A percentile compares a stretch with the other conserved stretches of the same genome.
Evolutionary conservation across 2,113 vertebrate species (phyloP).

Genomic region (Phalacrocorax carbo): DNA sequence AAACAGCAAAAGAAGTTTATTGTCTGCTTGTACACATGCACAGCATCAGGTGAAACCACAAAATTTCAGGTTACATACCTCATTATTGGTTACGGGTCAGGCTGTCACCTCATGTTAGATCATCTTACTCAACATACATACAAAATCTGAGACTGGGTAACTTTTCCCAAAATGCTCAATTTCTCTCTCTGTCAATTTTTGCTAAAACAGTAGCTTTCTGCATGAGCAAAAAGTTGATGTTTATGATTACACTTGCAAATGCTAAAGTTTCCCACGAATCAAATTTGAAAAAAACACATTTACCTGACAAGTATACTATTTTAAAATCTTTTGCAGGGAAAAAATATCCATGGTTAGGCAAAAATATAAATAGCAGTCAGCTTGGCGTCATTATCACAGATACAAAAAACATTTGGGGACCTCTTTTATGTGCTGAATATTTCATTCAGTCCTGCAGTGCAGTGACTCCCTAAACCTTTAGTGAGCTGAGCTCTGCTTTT

Average conservation of each 20-base stretch:
- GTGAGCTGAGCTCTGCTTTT: conserved; percentile 35
- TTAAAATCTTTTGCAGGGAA: neutral
- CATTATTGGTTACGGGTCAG: neutral
- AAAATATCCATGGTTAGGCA: neutral
- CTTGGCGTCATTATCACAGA: conserved; percentile 20
- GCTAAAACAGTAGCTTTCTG: neutral
- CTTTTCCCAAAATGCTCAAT: neutral
- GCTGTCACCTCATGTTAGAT: neutral
- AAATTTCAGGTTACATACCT: neutral
- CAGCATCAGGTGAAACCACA: neutral
- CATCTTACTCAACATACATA: neutral
- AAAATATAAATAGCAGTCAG: neutral
- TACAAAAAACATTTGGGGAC: conserved; percentile 17
- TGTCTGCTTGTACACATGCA: neutral
- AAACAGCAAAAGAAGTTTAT: neutral
- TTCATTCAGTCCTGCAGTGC: conserved; percentile 49
- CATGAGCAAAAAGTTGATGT: neutral
- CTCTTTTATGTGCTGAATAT: conserved; percentile 30
- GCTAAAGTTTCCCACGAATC: neutral
- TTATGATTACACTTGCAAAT: neutral
- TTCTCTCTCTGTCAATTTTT: neutral
- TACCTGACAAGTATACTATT: neutral
- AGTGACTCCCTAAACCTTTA: conserved; percentile 47
- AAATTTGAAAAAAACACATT: neutral
- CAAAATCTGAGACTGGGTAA: neutral